A percentile compares a stretch with the other conserved stretches of the same genome.
Conservation (phyloP, 1,140 invertebrate species). For the Tetragonula clypearis region DNA sequence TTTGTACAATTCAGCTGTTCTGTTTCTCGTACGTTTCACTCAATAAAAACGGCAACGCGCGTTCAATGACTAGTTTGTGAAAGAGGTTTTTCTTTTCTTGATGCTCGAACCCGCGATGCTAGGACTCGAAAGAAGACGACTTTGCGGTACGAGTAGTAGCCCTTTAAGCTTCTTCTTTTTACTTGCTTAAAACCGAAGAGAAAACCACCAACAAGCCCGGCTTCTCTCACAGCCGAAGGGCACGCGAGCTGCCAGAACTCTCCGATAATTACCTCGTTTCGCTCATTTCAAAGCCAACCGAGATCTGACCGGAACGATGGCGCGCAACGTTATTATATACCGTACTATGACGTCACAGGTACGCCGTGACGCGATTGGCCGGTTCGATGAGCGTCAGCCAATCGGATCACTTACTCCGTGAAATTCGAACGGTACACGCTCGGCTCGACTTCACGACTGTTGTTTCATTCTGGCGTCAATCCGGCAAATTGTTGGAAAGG, state of each 20-base stretch:
- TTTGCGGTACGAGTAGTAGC: not conserved
- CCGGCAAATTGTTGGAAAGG: constrained; percentile 22
- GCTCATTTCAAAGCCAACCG: constrained; percentile 73
- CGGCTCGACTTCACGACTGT: not conserved
- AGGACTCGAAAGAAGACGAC: not conserved
- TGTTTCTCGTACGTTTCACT: not conserved
- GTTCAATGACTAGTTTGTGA: constrained; percentile 70
- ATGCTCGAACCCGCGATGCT: constrained; percentile 20
- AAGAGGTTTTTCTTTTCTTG: constrained; percentile 59
- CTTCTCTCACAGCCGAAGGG: constrained; percentile 65
- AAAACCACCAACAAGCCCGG: constrained; percentile 51
- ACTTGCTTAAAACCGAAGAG: not conserved
- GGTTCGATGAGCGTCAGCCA: constrained; percentile 35
- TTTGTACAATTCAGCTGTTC: constrained; percentile 2
- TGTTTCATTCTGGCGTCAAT: not conserved
- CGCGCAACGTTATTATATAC: constrained; percentile 82
- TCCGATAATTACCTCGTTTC: constrained; percentile 65
- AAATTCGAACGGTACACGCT: constrained; percentile 66
- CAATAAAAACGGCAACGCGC: constrained; percentile 6
- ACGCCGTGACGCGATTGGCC: constrained; percentile 66
- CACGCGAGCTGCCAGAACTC: constrained; percentile 66
- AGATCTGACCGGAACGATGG: constrained; percentile 72
- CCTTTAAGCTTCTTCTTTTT: not conserved
- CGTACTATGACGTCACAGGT: constrained; percentile 77
- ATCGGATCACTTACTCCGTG: constrained; percentile 50